Conservation (phyloP, 2,797 vertebrate genomes). For the Rhinichthys osculus region DNA sequence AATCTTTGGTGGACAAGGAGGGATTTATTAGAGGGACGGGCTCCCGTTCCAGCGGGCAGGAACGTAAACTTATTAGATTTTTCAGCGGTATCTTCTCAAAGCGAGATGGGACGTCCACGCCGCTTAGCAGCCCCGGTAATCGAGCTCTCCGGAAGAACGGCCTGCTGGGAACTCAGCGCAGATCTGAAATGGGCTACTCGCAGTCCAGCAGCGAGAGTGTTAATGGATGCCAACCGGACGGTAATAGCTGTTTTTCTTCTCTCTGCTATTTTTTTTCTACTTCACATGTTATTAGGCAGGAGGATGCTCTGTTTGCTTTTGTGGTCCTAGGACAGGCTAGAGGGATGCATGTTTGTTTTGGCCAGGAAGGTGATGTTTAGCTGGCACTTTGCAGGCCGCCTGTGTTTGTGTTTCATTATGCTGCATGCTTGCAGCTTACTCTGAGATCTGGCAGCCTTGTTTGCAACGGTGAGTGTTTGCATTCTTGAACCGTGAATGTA, state of each 20-base stretch:
- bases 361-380: conserved; percentile 71
- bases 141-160: conserved; percentile 69
- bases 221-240: conserved; percentile 81
- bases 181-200: conserved; percentile 65
- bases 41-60: conserved; percentile 70
- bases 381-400: conserved; percentile 39
- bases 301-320: conserved; percentile 27
- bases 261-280: background rate
- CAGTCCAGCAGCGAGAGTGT: conserved; percentile 90
- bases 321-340: background rate
- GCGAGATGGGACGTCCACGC: conserved; percentile 71
- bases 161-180: conserved; percentile 77
- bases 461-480: background rate
- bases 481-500: conserved; percentile 5
- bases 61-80: conserved; percentile 86
- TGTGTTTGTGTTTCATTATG: conserved; percentile 74
- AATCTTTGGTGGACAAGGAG: conserved; percentile 69
- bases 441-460: conserved; percentile 8
- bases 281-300: background rate
- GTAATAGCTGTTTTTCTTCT: conserved; percentile 65
- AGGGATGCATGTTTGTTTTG: conserved; percentile 65
- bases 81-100: conserved; percentile 92
- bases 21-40: conserved; percentile 67
- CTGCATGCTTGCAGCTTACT: background rate
- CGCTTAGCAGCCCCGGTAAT: conserved; percentile 74